These are phyloP conservation scores for Eupithecia abbreviata DNA, from an alignment of 2,888 invertebrate species.

Conservation along the genomic window DNA sequence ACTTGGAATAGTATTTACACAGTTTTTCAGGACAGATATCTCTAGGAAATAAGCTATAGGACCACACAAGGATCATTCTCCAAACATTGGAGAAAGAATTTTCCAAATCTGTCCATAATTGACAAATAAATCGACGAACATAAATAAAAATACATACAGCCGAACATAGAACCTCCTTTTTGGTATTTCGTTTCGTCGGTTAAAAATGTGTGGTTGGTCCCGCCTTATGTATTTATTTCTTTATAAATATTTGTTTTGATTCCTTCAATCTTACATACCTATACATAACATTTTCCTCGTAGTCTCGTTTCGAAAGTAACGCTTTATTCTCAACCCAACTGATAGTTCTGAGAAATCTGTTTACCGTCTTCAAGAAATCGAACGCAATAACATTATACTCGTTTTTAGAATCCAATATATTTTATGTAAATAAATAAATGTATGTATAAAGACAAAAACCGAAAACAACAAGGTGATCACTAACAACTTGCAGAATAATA, in stretches of 20 bases:
- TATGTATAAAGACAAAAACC: background rate
- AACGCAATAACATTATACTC: conserved; percentile 15
- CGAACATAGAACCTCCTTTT: no score
- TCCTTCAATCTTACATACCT: background rate
- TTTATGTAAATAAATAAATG: background rate
- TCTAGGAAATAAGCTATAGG: no score
- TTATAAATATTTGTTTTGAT: background rate
- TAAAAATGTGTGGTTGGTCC: no score
- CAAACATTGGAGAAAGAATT: no score
- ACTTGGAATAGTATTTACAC: no score
- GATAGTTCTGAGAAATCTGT: background rate
- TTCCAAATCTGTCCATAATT: no score
- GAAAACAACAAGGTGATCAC: background rate
- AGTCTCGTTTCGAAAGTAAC: background rate
- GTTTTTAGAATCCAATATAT: background rate
- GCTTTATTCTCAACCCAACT: conserved; percentile 11
- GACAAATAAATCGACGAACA: no score
- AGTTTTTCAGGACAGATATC: no score
- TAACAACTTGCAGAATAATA: background rate
- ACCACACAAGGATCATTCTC: no score
- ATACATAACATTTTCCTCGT: background rate
- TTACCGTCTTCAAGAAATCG: conserved; percentile 3
- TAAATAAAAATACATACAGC: no score
- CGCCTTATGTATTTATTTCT: no score
- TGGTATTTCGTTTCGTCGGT: no score